Base-by-base conservation (phyloP, 2,797 vertebrate genomes). In the Merluccius polli region DNA sequence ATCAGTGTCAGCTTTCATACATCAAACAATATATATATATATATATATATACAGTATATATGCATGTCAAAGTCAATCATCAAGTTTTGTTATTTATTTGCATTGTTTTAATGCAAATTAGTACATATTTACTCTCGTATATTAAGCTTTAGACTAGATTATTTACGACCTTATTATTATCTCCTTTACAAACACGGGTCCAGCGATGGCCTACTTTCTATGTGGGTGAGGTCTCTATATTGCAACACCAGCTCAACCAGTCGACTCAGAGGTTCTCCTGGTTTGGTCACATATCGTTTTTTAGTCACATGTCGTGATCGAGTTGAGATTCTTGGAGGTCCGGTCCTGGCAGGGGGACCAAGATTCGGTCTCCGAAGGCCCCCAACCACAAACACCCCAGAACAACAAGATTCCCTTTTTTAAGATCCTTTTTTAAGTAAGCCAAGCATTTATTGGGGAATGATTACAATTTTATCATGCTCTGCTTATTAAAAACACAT, bases 371-470 rank as follows among this genome's bases (percentile, higher is more conserved):
- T n/a, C n/a, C n/a, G n/a, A n/a, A n/a, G 44, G 44, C 2, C 12
- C 18, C 12, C 12, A 52, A 91, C 74, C 77, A 90, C 87, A 82
- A 67, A 30, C 65, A 18, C 68, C 44, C 44, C 13, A 48, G 16
- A 82, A 75, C 16, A 33, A 85, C 75, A 15, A 48, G 21, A 24
- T 21, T 59, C 52, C n/a, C 52, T 59, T 59, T 15, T 3, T n/a
- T 15, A 4, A 52, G 44, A 52, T 52, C 44, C 6, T 59, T 8
- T 24, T 59, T 59, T 8, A n/a, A 59, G 24, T 59, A 59, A 24
- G 52, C 52, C 52, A 9, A 59, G 52, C 52, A 65, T 12, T 65
- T 65, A 27, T 27, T 65, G 59, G 59, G 59, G 24, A 65, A 65
- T 27, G 10, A 65, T 65, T 65, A 5, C 59, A 27, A 65, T 74